Base-by-base conservation (phyloP, 2,797 vertebrate species). In the Spinibarbus caldwelli region DNA sequence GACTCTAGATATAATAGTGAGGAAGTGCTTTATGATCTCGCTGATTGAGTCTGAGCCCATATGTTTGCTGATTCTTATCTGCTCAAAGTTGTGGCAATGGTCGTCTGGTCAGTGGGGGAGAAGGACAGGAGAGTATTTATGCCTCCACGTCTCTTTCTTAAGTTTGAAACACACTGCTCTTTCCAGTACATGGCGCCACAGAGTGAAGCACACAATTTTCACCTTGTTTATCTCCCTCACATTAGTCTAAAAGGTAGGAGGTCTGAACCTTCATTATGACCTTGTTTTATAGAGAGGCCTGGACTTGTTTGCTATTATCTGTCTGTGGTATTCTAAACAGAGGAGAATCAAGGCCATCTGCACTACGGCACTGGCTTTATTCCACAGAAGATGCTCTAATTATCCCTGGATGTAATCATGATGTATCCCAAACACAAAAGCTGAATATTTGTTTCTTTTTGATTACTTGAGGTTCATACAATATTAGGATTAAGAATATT, bases 21-120 rank as follows among this genome's bases (percentile, higher is more conserved):
- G 86, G 85, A 88, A 89, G 70, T 78, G 59, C 78, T 87, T 85
- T 87, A 86, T 86, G 83, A 52, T 88, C 82, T 85, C 31, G 82
- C 62, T 85, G 73, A 89, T 78, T 82, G 86, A 82, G 66, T 75
- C 54, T 26, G 21, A 34, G 72, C 57, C 73, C 66, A 47, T 47
- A 57, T 79, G 80, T 86, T 85, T 76, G 62, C 86, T 85, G 82
- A 86, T 83, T 88, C 47, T 78, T 81, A 83, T 86, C 87, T 81
- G 17, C 49, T 85, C 43, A 82, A 87, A 83, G 26, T 80, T 66
- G 15, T 34, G 77, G 72, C 47, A 78, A 67, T 59, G 84, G 80
- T 45, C 62, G 73, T 67, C 68, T 82, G 67, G 41, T 36, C 29
- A 31, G 86, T 49, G 72, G 71, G 81, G 34, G 57, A 82, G 70